Percentiles rank a stretch among this genome's conserved stretches.
These are phyloP conservation scores for Falco peregrinus DNA, from an alignment of 2,797 vertebrate genomes.

Conservation along the genomic window DNA sequence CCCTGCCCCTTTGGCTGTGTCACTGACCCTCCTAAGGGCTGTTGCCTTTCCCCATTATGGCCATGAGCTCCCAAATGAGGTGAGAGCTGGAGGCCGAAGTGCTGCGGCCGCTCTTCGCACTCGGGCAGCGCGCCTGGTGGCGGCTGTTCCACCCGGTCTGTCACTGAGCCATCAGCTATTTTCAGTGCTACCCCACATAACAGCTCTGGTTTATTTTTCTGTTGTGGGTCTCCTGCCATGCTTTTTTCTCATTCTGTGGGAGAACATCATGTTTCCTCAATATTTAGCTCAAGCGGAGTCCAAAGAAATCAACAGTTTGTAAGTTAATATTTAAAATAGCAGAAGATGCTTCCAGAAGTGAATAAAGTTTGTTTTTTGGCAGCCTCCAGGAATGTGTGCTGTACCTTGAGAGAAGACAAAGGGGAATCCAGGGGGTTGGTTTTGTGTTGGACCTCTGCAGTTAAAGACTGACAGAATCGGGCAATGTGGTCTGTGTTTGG, in stretches of 20 bases:
- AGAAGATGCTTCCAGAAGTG: conserved; percentile 37
- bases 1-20: not conserved
- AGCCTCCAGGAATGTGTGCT: not conserved
- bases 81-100: not conserved
- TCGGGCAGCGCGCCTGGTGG: not conserved
- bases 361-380: not conserved
- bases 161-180: not conserved
- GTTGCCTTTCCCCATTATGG: not conserved
- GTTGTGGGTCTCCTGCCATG: not conserved
- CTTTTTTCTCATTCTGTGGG: not conserved
- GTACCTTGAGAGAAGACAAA: not conserved
- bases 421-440: not conserved
- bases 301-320: conserved; percentile 22
- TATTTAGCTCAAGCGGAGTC: not conserved
- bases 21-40: not conserved
- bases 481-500: conserved; percentile 36
- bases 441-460: not conserved
- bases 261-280: conserved; percentile 47
- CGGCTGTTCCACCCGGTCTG: not conserved
- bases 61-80: not conserved
- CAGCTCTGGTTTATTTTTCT: not conserved
- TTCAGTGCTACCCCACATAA: not conserved
- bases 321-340: conserved; percentile 13
- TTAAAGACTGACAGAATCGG: not conserved
- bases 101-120: not conserved